Percentiles rank a stretch among this genome's conserved stretches.
Evolutionary conservation across 1,140 invertebrate species (phyloP).

Genomic region (Aethina tumida): DNA sequence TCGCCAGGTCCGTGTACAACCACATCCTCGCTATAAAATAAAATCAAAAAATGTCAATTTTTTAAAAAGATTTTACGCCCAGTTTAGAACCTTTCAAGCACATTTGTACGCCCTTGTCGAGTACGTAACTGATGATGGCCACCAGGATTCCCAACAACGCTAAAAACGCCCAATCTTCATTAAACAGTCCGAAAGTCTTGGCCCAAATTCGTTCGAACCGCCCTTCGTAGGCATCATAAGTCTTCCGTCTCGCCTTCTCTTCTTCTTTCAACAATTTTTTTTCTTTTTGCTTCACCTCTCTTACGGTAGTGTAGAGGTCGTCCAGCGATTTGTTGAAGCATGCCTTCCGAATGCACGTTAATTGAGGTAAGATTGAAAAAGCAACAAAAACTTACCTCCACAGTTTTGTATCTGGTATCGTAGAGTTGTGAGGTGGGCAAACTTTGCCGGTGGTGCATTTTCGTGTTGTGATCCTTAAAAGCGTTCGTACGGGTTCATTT

Average conservation of each 20-base stretch:
- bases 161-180: constrained; percentile 95
- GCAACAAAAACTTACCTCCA: constrained; percentile 15
- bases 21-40: constrained; percentile 68
- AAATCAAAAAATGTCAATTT: constrained; percentile 2
- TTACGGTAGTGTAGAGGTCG: constrained; percentile 18
- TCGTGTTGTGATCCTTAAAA: too few relatives aligned
- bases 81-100: constrained; percentile 62
- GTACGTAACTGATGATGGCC: constrained; percentile 87
- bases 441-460: too few relatives aligned
- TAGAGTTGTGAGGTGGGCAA: constrained; percentile 17
- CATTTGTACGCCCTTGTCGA: constrained; percentile 88
- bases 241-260: constrained; percentile 52
- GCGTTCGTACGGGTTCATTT: too few relatives aligned
- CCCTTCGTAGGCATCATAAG: constrained; percentile 40
- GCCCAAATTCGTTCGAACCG: constrained; percentile 58
- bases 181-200: constrained; percentile 77
- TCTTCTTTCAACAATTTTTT: constrained; percentile 58
- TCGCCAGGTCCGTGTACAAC: constrained; percentile 75
- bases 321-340: constrained; percentile 22
- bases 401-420: constrained; percentile 14
- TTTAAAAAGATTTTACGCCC: neutral
- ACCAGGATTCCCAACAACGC: constrained; percentile 88
- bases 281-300: constrained; percentile 48
- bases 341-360: too few relatives aligned
- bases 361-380: constrained; percentile 6